phyloP scores from a whole-genome alignment of 2,797 vertebrate genomes.

The Lutjanus campechanus region DNA sequence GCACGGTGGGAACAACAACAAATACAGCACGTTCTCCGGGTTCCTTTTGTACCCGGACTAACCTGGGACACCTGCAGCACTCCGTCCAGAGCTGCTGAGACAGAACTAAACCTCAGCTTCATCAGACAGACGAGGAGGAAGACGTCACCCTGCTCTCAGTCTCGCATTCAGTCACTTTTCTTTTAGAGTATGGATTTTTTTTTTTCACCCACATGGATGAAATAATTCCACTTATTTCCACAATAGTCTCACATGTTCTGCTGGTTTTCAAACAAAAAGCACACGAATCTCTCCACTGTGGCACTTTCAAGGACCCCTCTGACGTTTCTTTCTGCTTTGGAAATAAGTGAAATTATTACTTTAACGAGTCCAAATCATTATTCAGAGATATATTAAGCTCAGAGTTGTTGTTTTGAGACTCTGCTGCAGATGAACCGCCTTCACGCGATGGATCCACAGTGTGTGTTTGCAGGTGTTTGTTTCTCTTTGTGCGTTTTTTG shows the following conservation, averaged over 20 bases:
- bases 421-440: not conserved
- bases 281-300: not conserved
- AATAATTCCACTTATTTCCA: not conserved
- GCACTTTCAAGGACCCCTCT: not conserved
- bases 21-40: constrained; percentile 98
- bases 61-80: constrained; percentile 14
- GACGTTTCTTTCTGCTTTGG: not conserved
- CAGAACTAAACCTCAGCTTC: not conserved
- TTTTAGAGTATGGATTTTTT: not conserved
- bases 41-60: constrained; percentile 96
- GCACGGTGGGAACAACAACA: constrained; percentile 97
- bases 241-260: not conserved
- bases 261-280: not conserved
- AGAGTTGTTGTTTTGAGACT: not conserved
- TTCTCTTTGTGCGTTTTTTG: constrained; percentile 50
- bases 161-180: not conserved
- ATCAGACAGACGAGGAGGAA: not conserved
- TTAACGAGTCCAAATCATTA: not conserved
- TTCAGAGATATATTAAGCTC: not conserved
- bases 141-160: not conserved
- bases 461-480: constrained; percentile 15
- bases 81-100: not conserved
- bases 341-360: constrained; percentile 16
- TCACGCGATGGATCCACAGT: not conserved
- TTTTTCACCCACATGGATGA: not conserved